phyloP scores from a whole-genome alignment of 2,797 vertebrate species.

The Phoeniculus purpureus region DNA sequence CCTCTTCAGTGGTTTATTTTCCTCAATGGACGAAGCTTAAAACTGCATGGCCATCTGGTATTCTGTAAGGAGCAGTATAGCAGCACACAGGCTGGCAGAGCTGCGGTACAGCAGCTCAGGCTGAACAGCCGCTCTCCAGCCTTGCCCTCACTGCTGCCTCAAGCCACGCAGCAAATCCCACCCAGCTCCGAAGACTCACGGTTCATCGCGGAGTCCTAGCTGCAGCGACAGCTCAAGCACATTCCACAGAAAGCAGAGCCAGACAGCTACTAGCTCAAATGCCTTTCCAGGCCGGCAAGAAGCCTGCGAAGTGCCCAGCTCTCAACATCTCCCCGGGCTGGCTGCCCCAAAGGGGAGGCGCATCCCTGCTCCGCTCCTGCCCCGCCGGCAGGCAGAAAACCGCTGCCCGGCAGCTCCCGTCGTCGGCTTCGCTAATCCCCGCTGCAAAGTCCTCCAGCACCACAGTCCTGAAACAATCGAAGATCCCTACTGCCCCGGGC shows the following conservation, averaged over 20 bases:
- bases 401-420: background rate
- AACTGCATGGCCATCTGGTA: background rate
- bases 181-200: conserved; percentile 14
- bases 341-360: conserved; percentile 30
- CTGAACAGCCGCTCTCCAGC: background rate
- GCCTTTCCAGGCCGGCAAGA: background rate
- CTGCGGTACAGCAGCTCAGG: background rate
- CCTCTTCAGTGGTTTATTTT: conserved; percentile 10
- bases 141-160: background rate
- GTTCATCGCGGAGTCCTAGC: background rate
- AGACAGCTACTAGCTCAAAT: background rate
- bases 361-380: conserved; percentile 21
- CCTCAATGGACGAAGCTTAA: conserved; percentile 8
- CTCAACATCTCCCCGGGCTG: conserved; percentile 30
- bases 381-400: background rate
- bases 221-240: background rate
- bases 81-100: background rate
- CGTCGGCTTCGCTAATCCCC: background rate
- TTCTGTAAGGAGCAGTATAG: conserved; percentile 1
- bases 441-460: conserved; percentile 31
- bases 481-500: background rate
- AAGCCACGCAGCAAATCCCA: background rate
- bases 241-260: background rate
- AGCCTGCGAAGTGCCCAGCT: background rate
- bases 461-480: background rate